These are phyloP conservation scores for Ochlodes sylvanus DNA, from an alignment of 2,888 invertebrate species.

Conservation along the genomic window DNA sequence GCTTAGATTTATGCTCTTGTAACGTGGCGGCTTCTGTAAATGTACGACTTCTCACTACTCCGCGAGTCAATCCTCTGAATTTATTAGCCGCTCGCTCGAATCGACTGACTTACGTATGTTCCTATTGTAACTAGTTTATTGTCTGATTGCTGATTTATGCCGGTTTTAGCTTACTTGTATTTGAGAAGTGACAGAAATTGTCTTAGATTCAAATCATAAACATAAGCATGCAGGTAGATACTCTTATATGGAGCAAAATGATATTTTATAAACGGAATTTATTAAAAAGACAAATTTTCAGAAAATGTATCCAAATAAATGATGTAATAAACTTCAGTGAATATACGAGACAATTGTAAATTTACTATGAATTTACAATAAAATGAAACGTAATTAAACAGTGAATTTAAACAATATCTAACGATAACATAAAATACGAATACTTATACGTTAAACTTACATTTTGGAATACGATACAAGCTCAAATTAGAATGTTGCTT, in stretches of 20 bases:
- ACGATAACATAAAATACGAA: not conserved
- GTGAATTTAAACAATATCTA: not conserved
- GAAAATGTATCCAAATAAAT: too few relatives aligned
- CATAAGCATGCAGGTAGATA: too few relatives aligned
- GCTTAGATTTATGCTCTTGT: constrained; percentile 78
- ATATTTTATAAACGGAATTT: too few relatives aligned
- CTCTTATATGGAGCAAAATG: too few relatives aligned
- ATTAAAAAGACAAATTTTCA: too few relatives aligned
- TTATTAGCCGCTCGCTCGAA: constrained; percentile 63
- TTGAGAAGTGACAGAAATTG: constrained; percentile 13
- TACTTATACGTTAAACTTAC: not conserved
- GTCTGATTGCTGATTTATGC: constrained; percentile 74
- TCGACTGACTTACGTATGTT: constrained; percentile 65
- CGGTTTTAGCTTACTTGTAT: constrained; percentile 34
- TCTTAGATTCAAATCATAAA: too few relatives aligned
- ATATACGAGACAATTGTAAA: too few relatives aligned
- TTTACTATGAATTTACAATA: too few relatives aligned
- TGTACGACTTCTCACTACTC: constrained; percentile 78
- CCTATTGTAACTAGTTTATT: constrained; percentile 68
- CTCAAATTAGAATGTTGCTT: constrained; percentile 42
- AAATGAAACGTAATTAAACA: too few relatives aligned
- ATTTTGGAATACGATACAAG: constrained; percentile 7
- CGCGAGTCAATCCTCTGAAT: constrained; percentile 75
- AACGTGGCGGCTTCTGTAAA: constrained; percentile 78
- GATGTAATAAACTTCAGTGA: too few relatives aligned